Evolutionary conservation across 2,797 vertebrate species (phyloP).

Genomic region (Rhinella marina): DNA sequence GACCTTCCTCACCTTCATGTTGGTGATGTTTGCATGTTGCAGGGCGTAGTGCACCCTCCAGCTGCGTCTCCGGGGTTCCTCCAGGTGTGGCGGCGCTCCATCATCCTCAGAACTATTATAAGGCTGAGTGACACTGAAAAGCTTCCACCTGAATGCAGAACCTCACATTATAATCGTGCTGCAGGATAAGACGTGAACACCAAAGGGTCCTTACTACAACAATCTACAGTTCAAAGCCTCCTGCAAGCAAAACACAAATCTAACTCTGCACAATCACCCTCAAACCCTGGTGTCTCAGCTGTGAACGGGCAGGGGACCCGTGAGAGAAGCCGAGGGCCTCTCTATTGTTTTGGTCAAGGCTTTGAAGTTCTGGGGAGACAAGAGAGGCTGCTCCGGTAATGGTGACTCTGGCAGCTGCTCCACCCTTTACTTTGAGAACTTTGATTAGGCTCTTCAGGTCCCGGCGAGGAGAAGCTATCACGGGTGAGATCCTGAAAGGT

Average conservation of each 20-base stretch:
- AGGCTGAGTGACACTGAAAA: slow-evolving; percentile 29
- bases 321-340: neutral
- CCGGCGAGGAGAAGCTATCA: neutral
- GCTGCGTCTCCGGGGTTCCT: neutral
- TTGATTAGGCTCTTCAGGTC: neutral
- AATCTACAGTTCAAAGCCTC: slow-evolving; percentile 34
- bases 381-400: neutral
- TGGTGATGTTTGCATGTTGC: neutral
- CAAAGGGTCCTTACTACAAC: slow-evolving; percentile 13
- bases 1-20: neutral
- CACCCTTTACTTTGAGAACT: neutral
- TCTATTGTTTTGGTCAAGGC: slow-evolving; percentile 30
- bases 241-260: slow-evolving; percentile 1
- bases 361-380: slow-evolving; percentile 41
- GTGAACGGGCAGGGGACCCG: neutral
- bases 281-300: neutral
- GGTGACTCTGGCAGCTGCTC: slow-evolving; percentile 25
- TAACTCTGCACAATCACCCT: slow-evolving; percentile 13
- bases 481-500: neutral
- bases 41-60: slow-evolving; percentile 6
- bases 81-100: slow-evolving; percentile 24
- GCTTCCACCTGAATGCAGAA: slow-evolving; percentile 16
- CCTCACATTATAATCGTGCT: neutral
- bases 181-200: slow-evolving; percentile 36
- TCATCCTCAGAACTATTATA: neutral